Conservation (phyloP, 2,888 invertebrate species). For the Cheilosia pagana region DNA sequence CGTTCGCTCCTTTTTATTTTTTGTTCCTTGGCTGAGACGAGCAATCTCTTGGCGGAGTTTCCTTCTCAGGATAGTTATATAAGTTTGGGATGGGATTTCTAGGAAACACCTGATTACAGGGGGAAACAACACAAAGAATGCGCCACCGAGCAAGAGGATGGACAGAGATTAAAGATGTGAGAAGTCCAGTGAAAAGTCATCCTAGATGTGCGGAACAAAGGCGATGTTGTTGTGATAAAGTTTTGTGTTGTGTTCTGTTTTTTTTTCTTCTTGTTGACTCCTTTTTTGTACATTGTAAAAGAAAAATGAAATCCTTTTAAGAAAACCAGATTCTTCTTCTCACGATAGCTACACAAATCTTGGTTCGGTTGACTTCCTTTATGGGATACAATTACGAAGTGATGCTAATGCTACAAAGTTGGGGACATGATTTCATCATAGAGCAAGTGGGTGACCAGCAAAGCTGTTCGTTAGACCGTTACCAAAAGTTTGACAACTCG, state of each 20-base stretch:
- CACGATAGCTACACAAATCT: background rate
- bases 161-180: slow-evolving; percentile 66
- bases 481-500: too few species aligned
- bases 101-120: slow-evolving; percentile 71
- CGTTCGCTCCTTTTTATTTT: slow-evolving; percentile 6
- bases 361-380: background rate
- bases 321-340: slow-evolving; percentile 6
- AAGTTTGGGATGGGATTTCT: slow-evolving; percentile 44
- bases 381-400: background rate
- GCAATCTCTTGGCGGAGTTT: slow-evolving; percentile 8
- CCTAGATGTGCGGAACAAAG: slow-evolving; percentile 32
- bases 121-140: slow-evolving; percentile 57
- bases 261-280: slow-evolving; percentile 1
- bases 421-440: too few species aligned
- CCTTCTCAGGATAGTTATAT: slow-evolving; percentile 34
- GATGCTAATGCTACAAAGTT: too few species aligned
- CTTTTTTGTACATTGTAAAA: slow-evolving; percentile 5
- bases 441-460: too few species aligned
- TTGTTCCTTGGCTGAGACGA: background rate
- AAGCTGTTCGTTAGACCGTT: too few species aligned
- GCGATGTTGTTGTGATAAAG: slow-evolving; percentile 48
- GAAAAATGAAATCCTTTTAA: slow-evolving; percentile 2
- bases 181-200: slow-evolving; percentile 32
- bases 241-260: slow-evolving; percentile 7
- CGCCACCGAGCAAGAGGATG: slow-evolving; percentile 27